phyloP scores from a whole-genome alignment of 2,113 vertebrate species.

The Cinclus cinclus region DNA sequence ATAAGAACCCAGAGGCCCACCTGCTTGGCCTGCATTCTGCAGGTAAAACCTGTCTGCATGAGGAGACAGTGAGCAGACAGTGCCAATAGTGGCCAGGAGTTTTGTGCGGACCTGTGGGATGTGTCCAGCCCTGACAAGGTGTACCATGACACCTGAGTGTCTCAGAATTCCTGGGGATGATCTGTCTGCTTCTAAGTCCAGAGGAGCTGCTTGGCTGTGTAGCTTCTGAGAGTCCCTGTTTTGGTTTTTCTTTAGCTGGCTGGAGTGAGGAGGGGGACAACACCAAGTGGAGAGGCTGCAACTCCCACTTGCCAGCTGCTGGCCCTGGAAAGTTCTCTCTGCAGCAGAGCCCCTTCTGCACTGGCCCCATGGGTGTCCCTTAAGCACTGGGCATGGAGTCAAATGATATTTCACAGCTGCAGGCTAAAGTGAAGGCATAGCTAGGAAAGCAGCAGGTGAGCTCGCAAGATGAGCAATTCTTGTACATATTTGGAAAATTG shows the following conservation, averaged over 20 bases:
- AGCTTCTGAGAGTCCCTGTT: not conserved
- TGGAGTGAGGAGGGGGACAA: accelerated
- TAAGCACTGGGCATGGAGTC: too few relatives aligned
- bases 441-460: not conserved
- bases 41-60: not conserved
- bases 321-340: not conserved
- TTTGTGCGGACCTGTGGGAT: not conserved
- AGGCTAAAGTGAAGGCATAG: not conserved
- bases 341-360: not conserved
- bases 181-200: not conserved
- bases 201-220: accelerated
- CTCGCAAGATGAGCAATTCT: accelerated
- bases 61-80: not conserved
- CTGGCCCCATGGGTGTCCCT: too few relatives aligned
- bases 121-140: not conserved
- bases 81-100: not conserved
- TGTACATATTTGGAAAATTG: not conserved
- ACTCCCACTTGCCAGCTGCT: not conserved
- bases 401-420: not conserved
- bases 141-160: too few relatives aligned
- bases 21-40: not conserved
- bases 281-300: not conserved
- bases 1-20: not conserved
- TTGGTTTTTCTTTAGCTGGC: not conserved
- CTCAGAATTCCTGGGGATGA: not conserved